phyloP scores from a whole-genome alignment of 1,140 invertebrate genomes.

The Asobara japonica region DNA sequence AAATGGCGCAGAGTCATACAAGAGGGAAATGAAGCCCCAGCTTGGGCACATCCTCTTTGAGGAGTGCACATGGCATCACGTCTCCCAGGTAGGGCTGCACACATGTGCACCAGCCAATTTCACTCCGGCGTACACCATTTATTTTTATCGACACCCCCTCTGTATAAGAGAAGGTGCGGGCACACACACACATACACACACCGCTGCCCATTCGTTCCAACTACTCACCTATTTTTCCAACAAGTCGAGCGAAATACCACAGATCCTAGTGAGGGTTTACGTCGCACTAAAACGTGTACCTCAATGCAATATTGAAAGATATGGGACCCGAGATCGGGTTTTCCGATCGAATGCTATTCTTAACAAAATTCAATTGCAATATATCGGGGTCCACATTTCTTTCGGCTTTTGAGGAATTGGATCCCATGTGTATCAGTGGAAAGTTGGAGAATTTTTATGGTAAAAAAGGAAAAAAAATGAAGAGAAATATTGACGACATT shows the following conservation, averaged over 20 bases:
- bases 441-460: neutral
- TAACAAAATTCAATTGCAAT: neutral
- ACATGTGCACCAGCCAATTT: neutral
- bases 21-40: neutral
- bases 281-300: neutral
- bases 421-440: neutral
- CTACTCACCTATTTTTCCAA: neutral
- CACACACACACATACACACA: neutral
- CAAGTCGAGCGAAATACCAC: neutral
- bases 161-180: neutral
- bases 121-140: neutral
- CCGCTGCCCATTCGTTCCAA: neutral
- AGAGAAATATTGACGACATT: no score
- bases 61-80: neutral
- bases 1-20: neutral
- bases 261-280: neutral
- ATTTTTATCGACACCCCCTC: constrained; percentile 1
- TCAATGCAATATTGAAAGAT: constrained; percentile 5
- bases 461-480: no score
- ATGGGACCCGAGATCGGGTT: neutral
- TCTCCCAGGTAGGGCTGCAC: neutral
- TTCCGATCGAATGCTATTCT: neutral
- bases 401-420: neutral
- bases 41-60: neutral
- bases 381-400: neutral